Conservation (phyloP, 30 jellyfish, hydroid and myxozoan genomes). For the Aurelia sp. region DNA sequence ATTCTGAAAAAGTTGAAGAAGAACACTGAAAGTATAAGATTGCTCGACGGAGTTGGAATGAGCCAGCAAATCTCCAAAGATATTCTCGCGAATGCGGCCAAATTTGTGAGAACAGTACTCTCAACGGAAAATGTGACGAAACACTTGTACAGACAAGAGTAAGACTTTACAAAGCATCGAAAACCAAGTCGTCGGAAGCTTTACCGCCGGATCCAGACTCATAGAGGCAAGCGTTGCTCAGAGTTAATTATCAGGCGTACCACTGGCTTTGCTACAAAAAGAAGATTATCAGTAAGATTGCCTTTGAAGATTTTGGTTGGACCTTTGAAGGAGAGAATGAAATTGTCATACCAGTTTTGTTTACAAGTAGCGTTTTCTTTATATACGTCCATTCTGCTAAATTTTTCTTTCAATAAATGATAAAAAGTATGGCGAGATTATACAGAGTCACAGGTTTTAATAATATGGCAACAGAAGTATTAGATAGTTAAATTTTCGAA, state of each 20-base stretch:
- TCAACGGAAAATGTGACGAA: constrained; percentile 38
- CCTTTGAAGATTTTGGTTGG: constrained; percentile 33
- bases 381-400: constrained; percentile 8
- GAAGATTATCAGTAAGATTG: constrained; percentile 24
- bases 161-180: no score
- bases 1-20: constrained; percentile 22
- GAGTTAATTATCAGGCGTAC: no score
- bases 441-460: no score
- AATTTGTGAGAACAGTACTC: no score
- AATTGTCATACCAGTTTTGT: constrained; percentile 16
- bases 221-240: no score
- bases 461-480: no score
- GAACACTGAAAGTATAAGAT: no score
- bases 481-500: no score
- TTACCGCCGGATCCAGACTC: constrained; percentile 14
- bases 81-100: constrained; percentile 45
- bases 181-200: constrained; percentile 31
- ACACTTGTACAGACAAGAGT: constrained; percentile 56
- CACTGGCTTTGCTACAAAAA: no score
- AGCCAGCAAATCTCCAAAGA: constrained; percentile 53
- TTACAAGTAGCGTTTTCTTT: constrained; percentile 12
- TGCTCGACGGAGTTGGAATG: constrained; percentile 59
- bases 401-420: no score
- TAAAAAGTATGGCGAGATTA: no score
- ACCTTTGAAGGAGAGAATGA: constrained; percentile 37